These are phyloP conservation scores for Alviniconcha strummeri DNA, from an alignment of 2,888 invertebrate genomes.

Conservation along the genomic window DNA sequence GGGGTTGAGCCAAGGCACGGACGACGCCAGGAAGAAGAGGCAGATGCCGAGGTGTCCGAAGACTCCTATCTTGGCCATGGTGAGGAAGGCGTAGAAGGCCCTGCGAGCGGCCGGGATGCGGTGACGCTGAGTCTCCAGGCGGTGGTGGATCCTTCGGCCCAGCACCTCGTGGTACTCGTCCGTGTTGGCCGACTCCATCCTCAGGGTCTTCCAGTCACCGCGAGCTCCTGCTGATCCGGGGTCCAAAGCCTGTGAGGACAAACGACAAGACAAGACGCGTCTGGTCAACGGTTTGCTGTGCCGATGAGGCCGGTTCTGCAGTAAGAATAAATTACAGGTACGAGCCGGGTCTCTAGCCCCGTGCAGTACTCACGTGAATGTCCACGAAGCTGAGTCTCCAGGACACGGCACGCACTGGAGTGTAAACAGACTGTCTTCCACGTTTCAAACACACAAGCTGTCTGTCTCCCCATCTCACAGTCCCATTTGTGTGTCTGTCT, in stretches of 20 bases:
- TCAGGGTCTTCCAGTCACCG: conserved; percentile 41
- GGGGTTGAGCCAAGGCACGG: background rate
- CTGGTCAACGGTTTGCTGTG: no score
- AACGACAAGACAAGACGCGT: background rate
- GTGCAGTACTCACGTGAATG: no score
- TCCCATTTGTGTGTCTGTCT: no score
- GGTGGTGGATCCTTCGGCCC: conserved; percentile 43
- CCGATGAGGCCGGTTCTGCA: no score
- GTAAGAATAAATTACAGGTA: no score
- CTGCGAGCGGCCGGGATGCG: conserved; percentile 23
- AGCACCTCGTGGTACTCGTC: conserved; percentile 46
- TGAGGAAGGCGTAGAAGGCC: conserved; percentile 20
- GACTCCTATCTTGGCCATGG: conserved; percentile 42
- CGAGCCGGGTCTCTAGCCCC: no score
- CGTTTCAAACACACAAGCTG: no score
- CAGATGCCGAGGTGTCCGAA: conserved; percentile 41
- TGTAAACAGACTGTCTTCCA: no score
- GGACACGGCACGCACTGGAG: no score
- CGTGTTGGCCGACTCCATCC: conserved; percentile 42
- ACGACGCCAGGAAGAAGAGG: conserved; percentile 37
- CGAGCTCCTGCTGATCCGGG: conserved; percentile 24
- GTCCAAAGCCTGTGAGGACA: conserved; percentile 32
- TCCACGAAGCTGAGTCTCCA: no score
- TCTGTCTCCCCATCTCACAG: no score
- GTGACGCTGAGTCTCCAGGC: conserved; percentile 38